Conservation (phyloP, 2,113 vertebrate genomes). For the Taxidea taxus region DNA sequence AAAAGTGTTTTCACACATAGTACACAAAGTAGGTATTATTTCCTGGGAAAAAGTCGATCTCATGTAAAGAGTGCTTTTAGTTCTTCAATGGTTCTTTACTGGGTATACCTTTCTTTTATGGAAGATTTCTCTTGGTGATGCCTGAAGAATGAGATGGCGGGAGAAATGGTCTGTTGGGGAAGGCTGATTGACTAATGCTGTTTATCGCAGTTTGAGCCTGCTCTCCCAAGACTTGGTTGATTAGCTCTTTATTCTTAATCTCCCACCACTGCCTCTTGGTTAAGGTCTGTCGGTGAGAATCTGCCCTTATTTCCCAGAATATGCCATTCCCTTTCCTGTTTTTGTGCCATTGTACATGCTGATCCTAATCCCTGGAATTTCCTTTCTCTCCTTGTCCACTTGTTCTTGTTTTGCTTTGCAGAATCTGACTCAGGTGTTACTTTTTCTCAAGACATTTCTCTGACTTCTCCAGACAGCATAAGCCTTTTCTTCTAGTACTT, state of each 20-base stretch:
- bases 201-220: background rate
- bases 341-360: background rate
- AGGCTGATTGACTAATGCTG: background rate
- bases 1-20: background rate
- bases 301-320: background rate
- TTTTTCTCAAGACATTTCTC: background rate
- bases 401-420: slow-evolving; percentile 36
- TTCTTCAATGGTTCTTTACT: background rate
- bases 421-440: background rate
- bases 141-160: background rate
- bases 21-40: background rate
- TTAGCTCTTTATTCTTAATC: background rate
- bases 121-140: background rate
- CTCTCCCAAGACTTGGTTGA: background rate
- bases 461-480: background rate
- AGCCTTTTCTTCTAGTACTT: background rate
- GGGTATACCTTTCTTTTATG: background rate
- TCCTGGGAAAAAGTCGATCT: background rate
- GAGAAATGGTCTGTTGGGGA: background rate
- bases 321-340: background rate
- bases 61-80: background rate
- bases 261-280: background rate
- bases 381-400: background rate
- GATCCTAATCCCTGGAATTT: background rate
- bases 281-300: background rate